Base-by-base conservation (phyloP, 2,113 vertebrate genomes). In the Gasterosteus aculeatus region DNA sequence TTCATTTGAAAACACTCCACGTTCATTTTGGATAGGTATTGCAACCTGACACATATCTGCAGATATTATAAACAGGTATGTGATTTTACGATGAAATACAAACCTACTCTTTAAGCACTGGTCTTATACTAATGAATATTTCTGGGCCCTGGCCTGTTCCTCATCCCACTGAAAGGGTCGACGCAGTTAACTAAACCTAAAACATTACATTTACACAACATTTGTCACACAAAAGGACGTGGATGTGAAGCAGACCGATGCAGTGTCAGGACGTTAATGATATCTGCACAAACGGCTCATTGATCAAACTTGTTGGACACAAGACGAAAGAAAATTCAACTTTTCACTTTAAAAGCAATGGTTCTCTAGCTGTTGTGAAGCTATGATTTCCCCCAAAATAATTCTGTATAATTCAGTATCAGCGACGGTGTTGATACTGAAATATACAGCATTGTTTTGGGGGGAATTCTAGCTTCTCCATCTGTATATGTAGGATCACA, bases 1-100 rank as follows among this genome's bases (percentile, higher is more conserved):
- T 83, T 80, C 35, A 38, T 75, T 83, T 71, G 81, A 56, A 80
- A 85, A 71, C 69, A 73, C 26, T 44, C 53, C 59, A 46, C 68
- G 64, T 80, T 62, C 58, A 49, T 63, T 75, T 59, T 31, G 58
- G 41, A 75, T 70, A 72, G 80, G 70, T 4, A 39, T 29, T 51
- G 56, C 68, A 26, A 53, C 54, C 19, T 58, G 69, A 80, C 72
- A 59, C 41, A 22, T 54, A 73, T 57, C 63, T 71, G 61, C 79
- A 72, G 49, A 68, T 76, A 26, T 70, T 73, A 4, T 12, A 18
- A 78, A 78, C 49, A 63, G 63, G 51, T 61, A 33, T 71, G 47
- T 3, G 35, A 59, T 81, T 85, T 72, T 44, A 47, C 67, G 59
- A 44, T 78, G 46, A 69, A 79, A 77, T 26, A n/a, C 3, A 67